These are phyloP conservation scores for Pemphigus obesinymphae DNA, from an alignment of 1,140 invertebrate species.

Conservation along the genomic window DNA sequence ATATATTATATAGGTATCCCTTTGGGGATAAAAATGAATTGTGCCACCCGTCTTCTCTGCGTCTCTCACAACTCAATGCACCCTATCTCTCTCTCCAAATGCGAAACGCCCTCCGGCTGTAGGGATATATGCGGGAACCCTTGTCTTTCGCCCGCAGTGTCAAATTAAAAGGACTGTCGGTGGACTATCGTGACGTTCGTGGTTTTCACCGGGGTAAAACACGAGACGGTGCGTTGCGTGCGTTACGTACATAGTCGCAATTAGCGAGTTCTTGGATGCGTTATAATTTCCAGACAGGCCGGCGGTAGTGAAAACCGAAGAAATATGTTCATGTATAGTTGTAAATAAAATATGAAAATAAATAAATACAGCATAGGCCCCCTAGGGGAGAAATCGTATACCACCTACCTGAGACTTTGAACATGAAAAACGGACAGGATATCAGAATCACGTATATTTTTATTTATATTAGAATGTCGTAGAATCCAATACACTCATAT, in stretches of 20 bases:
- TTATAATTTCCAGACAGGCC: conserved; percentile 6
- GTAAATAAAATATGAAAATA: neutral
- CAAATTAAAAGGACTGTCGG: conserved; percentile 27
- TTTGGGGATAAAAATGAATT: conserved; percentile 36
- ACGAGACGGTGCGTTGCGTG: neutral
- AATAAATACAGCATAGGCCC: no score
- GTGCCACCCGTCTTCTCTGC: conserved; percentile 12
- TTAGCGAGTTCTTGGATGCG: neutral
- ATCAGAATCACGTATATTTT: neutral
- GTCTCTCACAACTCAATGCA: neutral
- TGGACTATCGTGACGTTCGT: neutral
- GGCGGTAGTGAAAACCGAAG: neutral
- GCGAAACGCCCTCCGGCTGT: neutral
- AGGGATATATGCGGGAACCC: neutral
- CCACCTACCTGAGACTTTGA: neutral
- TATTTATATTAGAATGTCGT: no score
- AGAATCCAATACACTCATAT: no score
- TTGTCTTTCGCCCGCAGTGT: neutral
- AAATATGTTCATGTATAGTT: neutral
- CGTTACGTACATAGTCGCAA: no score
- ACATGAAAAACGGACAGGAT: neutral
- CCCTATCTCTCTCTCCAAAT: conserved; percentile 6
- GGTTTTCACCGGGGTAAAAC: conserved; percentile 1
- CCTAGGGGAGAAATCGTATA: neutral
- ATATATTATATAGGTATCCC: neutral